Conservation (phyloP, 2,888 invertebrate genomes). For the Calameuta idolon region DNA sequence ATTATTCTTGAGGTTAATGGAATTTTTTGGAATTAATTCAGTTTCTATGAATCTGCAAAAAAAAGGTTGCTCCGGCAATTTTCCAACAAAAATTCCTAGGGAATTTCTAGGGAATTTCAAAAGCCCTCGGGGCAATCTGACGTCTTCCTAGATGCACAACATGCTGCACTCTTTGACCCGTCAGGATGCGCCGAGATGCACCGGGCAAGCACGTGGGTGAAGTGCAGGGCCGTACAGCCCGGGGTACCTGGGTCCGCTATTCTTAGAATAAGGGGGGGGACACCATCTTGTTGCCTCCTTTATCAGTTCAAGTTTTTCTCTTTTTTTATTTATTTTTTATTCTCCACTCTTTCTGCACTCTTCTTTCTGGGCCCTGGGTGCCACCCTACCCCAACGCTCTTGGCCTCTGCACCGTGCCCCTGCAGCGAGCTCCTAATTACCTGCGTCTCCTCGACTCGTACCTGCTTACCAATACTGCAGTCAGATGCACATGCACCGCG, state of each 20-base stretch:
- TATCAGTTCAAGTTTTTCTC: slow-evolving; percentile 15
- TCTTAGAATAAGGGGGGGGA: slow-evolving; percentile 44
- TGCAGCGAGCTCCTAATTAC: slow-evolving; percentile 51
- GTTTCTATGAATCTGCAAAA: too few species aligned
- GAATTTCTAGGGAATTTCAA: too few species aligned
- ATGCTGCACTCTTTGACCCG: too few species aligned
- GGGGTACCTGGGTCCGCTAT: slow-evolving; percentile 53
- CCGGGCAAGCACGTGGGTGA: neutral
- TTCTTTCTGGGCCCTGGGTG: slow-evolving; percentile 2
- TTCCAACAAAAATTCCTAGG: too few species aligned
- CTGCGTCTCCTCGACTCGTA: slow-evolving; percentile 27
- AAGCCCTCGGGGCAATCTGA: too few species aligned
- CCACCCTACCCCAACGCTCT: neutral
- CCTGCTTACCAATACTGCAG: neutral
- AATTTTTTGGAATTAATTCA: too few species aligned
- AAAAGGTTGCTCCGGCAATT: too few species aligned
- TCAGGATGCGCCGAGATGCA: too few species aligned
- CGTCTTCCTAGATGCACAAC: too few species aligned
- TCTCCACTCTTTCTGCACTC: slow-evolving; percentile 11
- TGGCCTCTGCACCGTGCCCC: slow-evolving; percentile 16
- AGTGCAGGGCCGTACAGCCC: slow-evolving; percentile 35
- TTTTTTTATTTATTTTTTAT: slow-evolving; percentile 23
- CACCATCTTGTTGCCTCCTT: neutral
- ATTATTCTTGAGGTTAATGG: too few species aligned
- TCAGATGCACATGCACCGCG: slow-evolving; percentile 23